Percentiles rank a stretch among this genome's conserved stretches.
Evolutionary conservation across 2,797 vertebrate genomes (phyloP).

Genomic region (Ispidina picta): DNA sequence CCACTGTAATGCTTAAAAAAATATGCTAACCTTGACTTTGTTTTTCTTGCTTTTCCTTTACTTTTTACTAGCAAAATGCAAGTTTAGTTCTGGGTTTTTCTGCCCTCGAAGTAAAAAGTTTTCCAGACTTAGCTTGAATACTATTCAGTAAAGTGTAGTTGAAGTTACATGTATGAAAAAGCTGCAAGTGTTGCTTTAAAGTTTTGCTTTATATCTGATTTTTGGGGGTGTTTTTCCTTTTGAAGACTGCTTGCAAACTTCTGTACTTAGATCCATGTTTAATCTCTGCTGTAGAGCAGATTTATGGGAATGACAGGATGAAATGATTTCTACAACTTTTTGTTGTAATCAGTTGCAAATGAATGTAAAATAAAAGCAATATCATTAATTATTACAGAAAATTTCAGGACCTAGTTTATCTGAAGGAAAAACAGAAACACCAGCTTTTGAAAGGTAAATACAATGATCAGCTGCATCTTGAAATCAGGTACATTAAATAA

Average conservation of each 20-base stretch:
- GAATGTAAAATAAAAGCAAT: slow-evolving; percentile 40
- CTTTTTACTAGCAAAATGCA: not conserved
- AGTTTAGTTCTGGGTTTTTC: not conserved
- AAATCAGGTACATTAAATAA: slow-evolving; percentile 28
- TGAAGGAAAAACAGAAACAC: slow-evolving; percentile 61
- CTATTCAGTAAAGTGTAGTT: not conserved
- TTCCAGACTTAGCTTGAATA: not conserved
- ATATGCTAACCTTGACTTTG: not conserved
- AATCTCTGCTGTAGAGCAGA: not conserved
- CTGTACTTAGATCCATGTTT: not conserved
- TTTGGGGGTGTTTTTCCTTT: not conserved
- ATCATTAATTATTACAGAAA: slow-evolving; percentile 69
- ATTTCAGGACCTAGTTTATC: slow-evolving; percentile 37
- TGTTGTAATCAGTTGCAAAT: not conserved
- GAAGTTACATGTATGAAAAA: not conserved
- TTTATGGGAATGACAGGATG: not conserved
- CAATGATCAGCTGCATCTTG: slow-evolving; percentile 31
- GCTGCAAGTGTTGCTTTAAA: not conserved
- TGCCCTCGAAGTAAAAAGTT: not conserved
- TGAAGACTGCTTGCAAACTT: not conserved
- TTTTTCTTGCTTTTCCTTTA: not conserved
- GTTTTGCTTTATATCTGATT: not conserved
- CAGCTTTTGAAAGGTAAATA: slow-evolving; percentile 68
- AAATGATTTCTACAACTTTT: not conserved
- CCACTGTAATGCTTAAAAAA: not conserved